Base-by-base conservation (phyloP, 2,113 vertebrate genomes). In the Phylloscopus trochiloides region DNA sequence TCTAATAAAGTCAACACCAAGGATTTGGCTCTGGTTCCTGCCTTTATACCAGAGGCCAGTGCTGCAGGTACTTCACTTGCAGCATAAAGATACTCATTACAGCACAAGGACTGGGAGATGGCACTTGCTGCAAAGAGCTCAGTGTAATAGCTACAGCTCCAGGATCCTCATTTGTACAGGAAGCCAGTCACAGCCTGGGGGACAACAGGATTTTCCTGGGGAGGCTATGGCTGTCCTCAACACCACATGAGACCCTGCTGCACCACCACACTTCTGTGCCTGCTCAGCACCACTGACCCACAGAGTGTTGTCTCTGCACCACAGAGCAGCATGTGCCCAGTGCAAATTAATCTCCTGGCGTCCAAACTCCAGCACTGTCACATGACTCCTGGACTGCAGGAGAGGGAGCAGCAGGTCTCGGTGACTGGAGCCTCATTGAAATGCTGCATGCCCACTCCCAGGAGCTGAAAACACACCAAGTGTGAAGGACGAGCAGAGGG, bases 201-300 rank as follows among this genome's bases (percentile, higher is more conserved):
- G 5, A 59, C n/a, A 43, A 34, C 19, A 75, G 19, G 26, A 47
- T 86, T 80, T 86, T 80, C 59, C 40, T 22, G 18, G 38, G 24
- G 58, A 76, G 42, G 10, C 38, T 38, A 1, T 29, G 32, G 10
- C 51, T 66, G 15, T 73, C 54, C 66, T 66, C 5, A 3, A 12
- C 29, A 26, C 26, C 40, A 20, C 0, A 0, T 4, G 4, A 20
- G 14, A 13, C 32, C 13, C 31, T 2, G 5, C 63, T 40, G 29
- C 42, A 61, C 12, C 36, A 34, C 14, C 45, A 17, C 26, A 10
- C 22, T 38, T 18, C 62, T 31, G 15, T 34, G 34, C 45, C 28
- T 3, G 2, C 34, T 74, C 57, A 62, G 25, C 51, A 34, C 24
- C 70, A 38, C 57, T 8, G 48, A 31, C 72, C 18, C 1, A 1